Base-by-base conservation (phyloP, 2,113 vertebrate genomes). In the Coturnix japonica region DNA sequence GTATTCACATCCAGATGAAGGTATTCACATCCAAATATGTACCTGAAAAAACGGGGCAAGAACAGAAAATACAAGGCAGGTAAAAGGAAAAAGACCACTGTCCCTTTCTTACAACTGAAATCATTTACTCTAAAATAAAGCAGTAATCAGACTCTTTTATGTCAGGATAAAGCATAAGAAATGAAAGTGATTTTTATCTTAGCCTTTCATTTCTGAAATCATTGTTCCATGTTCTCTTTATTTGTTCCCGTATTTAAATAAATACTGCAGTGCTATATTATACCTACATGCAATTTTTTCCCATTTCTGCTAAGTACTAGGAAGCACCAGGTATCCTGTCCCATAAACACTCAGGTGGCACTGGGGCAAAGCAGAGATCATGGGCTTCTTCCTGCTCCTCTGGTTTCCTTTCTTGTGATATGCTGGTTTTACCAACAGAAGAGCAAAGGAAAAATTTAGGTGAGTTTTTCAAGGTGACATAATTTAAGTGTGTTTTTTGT, bases 321-420 rank as follows among this genome's bases (percentile, higher is more conserved):
- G 53, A 60, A 64, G 30, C 8, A 7, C 17, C 21, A 37, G 26
- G 25, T 37, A 4, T n/a, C 61, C 44, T 11, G 2, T n/a, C 10
- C 71, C 3, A 0, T 7, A 39, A 26, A 16, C 0, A 1, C 13
- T 7, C 30, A 5, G 5, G 41, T 35, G 21, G 23, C n/a, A 44
- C n/a, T 35, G 43, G 7, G 57, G 35, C 43, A 69, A 57, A 72
- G 47, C 8, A 37, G 66, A 70, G 9, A 75, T 46, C 28, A 9
- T 70, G 31, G 6, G 13, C n/a, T 86, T 79, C 63, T 59, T 84
- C 15, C 41, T 21, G 5, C 25, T 33, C 44, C 73, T 84, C 15
- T 11, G 8, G 39, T 93, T 77, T 41, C 31, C 21, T 53, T 78
- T 75, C 44, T 73, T 25, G 4, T 43, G 8, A 28, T 64, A 78